Base-by-base conservation (phyloP, 2,797 vertebrate species). In the Lutjanus campechanus region DNA sequence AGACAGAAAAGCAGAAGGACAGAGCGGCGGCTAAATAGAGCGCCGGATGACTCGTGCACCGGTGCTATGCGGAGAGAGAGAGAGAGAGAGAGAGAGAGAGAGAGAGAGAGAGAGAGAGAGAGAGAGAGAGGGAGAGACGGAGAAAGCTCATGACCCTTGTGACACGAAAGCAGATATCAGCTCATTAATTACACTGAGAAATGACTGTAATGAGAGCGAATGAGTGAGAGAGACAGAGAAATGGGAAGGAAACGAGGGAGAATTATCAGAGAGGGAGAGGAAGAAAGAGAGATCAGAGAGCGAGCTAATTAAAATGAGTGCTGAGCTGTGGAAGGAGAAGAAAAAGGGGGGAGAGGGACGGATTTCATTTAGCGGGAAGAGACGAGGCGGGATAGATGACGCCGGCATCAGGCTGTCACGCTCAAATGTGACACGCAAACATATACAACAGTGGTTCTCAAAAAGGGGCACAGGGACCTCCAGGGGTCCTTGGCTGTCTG, bases 171-270 rank as follows among this genome's bases (percentile, higher is more conserved):
- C 81, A 88, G 93, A 94, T 92, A 94, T 92, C 82, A 62, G 81
- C 86, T 91, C 91, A 87, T 93, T 93, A 94, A 94, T 94, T 94
- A 94, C 81, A 64, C 76, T 1, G 81, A 88, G 72, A 83, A 92
- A 90, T 88, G 86, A 86, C 85, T 89, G 85, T 91, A 93, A 93
- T 91, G 85, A 91, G 88, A 87, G 77, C 2, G 79, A 80, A 78
- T 53, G 83, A 92, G 82, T 29, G 81, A 85, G 88, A 55, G 70
- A 88, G 85, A 79, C 50, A 15, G 78, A 87, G 72, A 76, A 85
- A 77, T 40, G 59, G 69, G 76, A 80, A 80, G 78, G 74, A 84
- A 89, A 86, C 8, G 36, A 76, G 82, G 56, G 69, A 85, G 79
- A 87, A 74, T 86, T 83, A 90, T 88, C 83, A 84, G 79, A 85